Evolutionary conservation across 2,113 vertebrate species (phyloP).

Genomic region (Bufo bufo): DNA sequence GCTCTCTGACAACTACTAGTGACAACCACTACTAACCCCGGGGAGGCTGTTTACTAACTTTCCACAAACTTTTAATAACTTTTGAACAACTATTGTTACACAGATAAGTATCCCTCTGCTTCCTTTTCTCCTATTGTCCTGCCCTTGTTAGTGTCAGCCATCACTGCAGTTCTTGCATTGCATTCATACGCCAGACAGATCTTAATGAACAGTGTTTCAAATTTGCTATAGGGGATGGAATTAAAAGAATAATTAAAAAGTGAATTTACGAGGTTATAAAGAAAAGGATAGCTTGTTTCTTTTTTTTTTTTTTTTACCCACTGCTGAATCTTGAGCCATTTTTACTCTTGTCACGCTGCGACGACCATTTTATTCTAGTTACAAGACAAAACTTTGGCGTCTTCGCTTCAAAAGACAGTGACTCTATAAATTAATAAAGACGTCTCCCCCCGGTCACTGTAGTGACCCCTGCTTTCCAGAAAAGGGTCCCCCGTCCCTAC

Average conservation of each 20-base stretch:
- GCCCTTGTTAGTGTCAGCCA: not conserved
- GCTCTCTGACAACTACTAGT: too few relatives aligned
- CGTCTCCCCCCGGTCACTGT: slow-evolving; percentile 71
- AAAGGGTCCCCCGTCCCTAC: slow-evolving; percentile 73
- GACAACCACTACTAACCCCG: too few relatives aligned
- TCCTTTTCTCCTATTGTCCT: not conserved
- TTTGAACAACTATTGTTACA: too few relatives aligned
- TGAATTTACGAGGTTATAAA: too few relatives aligned
- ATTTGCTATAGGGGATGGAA: not conserved
- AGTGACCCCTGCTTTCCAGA: slow-evolving; percentile 72
- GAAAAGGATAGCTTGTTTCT: too few relatives aligned
- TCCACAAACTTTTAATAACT: too few relatives aligned
- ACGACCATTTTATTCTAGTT: not conserved
- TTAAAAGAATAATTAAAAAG: too few relatives aligned
- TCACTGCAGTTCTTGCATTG: not conserved
- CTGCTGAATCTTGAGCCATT: too few relatives aligned
- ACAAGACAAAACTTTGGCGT: slow-evolving; percentile 60
- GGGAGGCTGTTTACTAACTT: too few relatives aligned
- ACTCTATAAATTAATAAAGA: slow-evolving; percentile 75
- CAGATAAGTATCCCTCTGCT: not conserved
- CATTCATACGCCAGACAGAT: not conserved
- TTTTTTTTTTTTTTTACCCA: too few relatives aligned
- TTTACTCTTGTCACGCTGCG: too few relatives aligned
- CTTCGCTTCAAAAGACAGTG: slow-evolving; percentile 67
- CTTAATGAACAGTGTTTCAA: not conserved